These are phyloP conservation scores for Tribolium freemani DNA, from an alignment of 2,888 invertebrate species.

Conservation along the genomic window DNA sequence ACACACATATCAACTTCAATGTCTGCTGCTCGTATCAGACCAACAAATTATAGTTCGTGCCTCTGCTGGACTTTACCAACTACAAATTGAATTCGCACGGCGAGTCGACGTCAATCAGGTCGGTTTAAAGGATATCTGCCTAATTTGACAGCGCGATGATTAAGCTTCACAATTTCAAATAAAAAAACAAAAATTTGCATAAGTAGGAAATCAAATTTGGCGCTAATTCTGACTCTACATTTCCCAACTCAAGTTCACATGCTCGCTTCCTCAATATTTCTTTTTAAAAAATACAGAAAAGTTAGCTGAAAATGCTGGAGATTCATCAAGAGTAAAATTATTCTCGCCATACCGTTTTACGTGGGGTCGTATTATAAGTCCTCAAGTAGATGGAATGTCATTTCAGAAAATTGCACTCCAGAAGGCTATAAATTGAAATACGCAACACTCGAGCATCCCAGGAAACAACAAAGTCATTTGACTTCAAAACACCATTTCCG, in stretches of 20 bases:
- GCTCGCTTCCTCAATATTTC: no score
- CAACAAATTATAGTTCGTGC: slow-evolving; percentile 46
- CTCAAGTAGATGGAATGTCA: background rate
- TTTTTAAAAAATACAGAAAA: background rate
- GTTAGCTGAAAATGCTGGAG: background rate
- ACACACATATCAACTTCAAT: slow-evolving; percentile 44
- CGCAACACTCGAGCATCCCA: background rate
- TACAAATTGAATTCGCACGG: slow-evolving; percentile 42
- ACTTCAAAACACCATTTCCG: background rate
- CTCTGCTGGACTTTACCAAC: slow-evolving; percentile 38
- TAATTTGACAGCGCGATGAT: background rate
- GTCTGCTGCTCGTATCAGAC: slow-evolving; percentile 45
- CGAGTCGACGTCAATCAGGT: background rate
- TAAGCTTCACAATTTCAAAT: background rate
- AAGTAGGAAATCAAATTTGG: no score
- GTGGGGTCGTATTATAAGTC: background rate
- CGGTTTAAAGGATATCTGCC: background rate
- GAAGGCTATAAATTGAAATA: background rate
- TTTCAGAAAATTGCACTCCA: background rate
- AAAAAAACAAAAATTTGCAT: no score
- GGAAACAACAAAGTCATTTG: background rate
- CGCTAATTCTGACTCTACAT: no score
- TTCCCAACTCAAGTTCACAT: no score
- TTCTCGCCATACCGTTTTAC: background rate
- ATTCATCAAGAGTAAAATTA: background rate